Conservation (phyloP, 2,797 vertebrate species). For the Anguilla megastoma region DNA sequence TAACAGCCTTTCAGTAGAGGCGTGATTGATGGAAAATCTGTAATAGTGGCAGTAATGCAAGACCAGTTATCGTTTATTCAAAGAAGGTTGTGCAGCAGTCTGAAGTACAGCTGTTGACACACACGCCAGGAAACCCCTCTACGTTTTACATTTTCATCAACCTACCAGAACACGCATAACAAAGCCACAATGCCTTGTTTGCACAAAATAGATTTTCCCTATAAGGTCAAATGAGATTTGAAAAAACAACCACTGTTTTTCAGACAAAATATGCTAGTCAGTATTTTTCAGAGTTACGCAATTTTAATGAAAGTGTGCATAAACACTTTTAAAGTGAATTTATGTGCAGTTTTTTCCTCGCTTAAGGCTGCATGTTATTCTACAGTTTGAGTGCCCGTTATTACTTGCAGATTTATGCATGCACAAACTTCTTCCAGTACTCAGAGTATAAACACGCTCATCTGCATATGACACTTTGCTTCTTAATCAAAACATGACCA, state of each 20-base stretch:
- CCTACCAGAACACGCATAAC: not conserved
- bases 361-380: not conserved
- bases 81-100: not conserved
- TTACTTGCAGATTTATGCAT: not conserved
- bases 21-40: not conserved
- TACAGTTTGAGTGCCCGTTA: not conserved
- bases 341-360: not conserved
- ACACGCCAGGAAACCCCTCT: not conserved
- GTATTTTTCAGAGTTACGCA: not conserved
- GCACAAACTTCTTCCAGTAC: not conserved
- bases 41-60: not conserved
- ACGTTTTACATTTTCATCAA: not conserved
- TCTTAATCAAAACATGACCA: too few relatives aligned
- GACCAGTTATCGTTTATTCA: not conserved
- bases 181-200: not conserved
- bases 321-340: not conserved
- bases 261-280: not conserved
- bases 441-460: not conserved
- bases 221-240: not conserved
- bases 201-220: not conserved
- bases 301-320: not conserved
- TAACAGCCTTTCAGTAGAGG: not conserved
- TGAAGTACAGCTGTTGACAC: not conserved
- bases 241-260: not conserved
- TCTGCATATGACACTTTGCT: not conserved